A percentile compares a stretch with the other conserved stretches of the same genome.
These are phyloP conservation scores for Sorex fumeus DNA, from an alignment of 2,113 vertebrate genomes.

Conservation along the genomic window DNA sequence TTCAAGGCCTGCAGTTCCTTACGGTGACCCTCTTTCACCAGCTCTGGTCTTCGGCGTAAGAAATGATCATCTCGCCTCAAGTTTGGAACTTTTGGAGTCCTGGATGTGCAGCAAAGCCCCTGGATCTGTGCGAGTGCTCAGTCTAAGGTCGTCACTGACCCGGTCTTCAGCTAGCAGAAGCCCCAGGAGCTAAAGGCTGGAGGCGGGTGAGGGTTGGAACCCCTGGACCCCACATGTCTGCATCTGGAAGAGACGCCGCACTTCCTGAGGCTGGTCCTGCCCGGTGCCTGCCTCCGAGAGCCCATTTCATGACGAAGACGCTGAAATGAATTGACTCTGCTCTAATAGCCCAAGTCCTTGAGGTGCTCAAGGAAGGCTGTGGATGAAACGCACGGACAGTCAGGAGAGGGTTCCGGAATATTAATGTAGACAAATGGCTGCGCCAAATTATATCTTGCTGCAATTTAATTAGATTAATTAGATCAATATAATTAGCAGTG, in stretches of 20 bases:
- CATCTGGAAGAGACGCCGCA: too few species aligned
- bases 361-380: constrained; percentile 70
- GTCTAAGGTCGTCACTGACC: too few species aligned
- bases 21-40: too few species aligned
- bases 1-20: too few species aligned
- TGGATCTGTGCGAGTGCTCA: too few species aligned
- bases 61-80: neutral
- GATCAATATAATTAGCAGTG: constrained; percentile 89
- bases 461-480: constrained; percentile 91
- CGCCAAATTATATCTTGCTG: constrained; percentile 86
- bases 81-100: too few species aligned
- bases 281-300: neutral
- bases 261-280: too few species aligned
- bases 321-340: constrained; percentile 7
- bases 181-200: too few species aligned
- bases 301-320: neutral
- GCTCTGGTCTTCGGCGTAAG: neutral
- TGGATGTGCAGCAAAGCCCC: too few species aligned
- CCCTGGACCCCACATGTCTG: too few species aligned
- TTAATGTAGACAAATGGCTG: constrained; percentile 88
- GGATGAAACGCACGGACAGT: constrained; percentile 87
- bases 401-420: constrained; percentile 87
- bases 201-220: too few species aligned
- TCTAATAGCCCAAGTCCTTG: constrained; percentile 18
- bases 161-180: too few species aligned